phyloP scores from a whole-genome alignment of 2,113 vertebrate species.

The Rhinoptilus africanus region DNA sequence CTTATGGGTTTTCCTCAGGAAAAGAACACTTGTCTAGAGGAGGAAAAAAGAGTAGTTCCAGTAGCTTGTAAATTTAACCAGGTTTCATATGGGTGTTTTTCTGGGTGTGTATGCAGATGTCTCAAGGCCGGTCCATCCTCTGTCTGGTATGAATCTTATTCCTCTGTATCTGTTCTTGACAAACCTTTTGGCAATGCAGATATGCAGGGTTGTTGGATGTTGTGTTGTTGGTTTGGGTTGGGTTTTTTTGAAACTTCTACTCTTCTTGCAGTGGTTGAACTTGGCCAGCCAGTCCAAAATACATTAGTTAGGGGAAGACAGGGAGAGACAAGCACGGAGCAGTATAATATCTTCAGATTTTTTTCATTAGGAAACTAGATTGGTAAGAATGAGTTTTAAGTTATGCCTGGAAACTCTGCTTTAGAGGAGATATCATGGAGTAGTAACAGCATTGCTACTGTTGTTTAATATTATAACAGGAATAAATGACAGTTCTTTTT shows the following conservation, averaged over 20 bases:
- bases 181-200: neutral
- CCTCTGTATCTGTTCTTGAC: neutral
- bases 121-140: neutral
- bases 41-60: neutral
- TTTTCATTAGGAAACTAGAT: neutral
- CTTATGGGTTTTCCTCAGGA: neutral
- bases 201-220: neutral
- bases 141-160: neutral
- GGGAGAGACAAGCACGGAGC: neutral
- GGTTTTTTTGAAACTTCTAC: neutral
- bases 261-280: neutral
- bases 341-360: neutral
- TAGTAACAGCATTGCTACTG: neutral
- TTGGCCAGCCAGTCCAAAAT: neutral
- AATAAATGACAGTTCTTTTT: neutral
- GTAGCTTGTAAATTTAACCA: neutral
- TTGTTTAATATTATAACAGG: neutral
- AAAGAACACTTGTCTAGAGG: neutral
- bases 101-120: neutral
- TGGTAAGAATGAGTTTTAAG: neutral
- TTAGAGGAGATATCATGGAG: neutral
- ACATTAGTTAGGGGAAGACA: neutral
- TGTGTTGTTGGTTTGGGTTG: too few species aligned
- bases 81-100: neutral
- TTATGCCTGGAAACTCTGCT: neutral